These are phyloP conservation scores for Pyralis farinalis DNA, from an alignment of 2,888 invertebrate species.

Conservation along the genomic window DNA sequence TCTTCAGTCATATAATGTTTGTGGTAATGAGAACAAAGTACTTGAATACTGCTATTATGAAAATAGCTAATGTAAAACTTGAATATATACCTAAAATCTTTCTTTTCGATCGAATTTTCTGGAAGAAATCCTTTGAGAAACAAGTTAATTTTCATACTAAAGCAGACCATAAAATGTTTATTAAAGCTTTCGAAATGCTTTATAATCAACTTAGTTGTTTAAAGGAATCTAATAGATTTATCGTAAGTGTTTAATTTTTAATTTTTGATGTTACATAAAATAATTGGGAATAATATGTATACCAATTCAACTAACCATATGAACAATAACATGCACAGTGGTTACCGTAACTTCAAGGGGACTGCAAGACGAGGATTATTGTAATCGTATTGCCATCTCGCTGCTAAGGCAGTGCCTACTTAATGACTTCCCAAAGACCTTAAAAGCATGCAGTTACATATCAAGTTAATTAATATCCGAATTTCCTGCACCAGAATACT, in stretches of 20 bases:
- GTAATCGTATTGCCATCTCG: too few species aligned
- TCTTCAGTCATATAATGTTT: neutral
- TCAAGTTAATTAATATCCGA: too few species aligned
- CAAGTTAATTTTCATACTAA: neutral
- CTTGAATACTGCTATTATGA: neutral
- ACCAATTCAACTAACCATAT: too few species aligned
- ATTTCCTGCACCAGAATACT: too few species aligned
- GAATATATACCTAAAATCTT: conserved; percentile 1
- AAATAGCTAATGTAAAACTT: neutral
- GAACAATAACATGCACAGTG: too few species aligned
- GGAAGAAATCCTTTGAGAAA: neutral
- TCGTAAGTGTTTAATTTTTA: neutral
- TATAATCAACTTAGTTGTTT: neutral
- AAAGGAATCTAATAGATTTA: neutral
- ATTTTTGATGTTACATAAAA: too few species aligned
- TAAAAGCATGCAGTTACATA: too few species aligned
- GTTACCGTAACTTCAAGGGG: too few species aligned
- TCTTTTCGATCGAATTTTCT: neutral
- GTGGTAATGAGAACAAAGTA: neutral
- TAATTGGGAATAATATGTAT: too few species aligned
- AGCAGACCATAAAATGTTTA: neutral
- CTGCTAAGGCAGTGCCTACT: too few species aligned
- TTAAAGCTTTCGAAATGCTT: neutral
- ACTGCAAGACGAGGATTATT: too few species aligned
- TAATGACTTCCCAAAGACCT: too few species aligned